A percentile compares a stretch with the other conserved stretches of the same genome.
Evolutionary conservation across 2,888 invertebrate species (phyloP).

Genomic region (Spisula solida): DNA sequence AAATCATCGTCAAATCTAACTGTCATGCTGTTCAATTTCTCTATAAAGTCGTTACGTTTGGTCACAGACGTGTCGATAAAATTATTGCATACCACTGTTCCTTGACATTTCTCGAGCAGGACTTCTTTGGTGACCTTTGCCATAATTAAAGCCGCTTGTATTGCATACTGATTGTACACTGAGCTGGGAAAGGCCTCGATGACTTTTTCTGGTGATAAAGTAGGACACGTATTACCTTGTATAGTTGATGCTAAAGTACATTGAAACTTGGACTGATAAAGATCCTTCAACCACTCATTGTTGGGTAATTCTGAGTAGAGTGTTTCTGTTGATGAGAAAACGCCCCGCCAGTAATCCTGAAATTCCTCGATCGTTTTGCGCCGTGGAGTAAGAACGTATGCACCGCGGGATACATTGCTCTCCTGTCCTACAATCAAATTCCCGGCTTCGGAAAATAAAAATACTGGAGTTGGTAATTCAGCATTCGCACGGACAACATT

Average conservation of each 20-base stretch:
- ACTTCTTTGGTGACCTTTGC: slow-evolving; percentile 46
- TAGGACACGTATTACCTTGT: slow-evolving; percentile 24
- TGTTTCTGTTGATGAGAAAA: neutral
- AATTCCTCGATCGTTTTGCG: slow-evolving; percentile 38
- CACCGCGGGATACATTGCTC: slow-evolving; percentile 58
- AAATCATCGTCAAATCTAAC: slow-evolving; percentile 59
- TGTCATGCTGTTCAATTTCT: slow-evolving; percentile 30
- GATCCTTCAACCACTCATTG: slow-evolving; percentile 42
- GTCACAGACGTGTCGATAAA: slow-evolving; percentile 24
- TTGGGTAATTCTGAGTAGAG: slow-evolving; percentile 22
- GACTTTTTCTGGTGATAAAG: slow-evolving; percentile 5
- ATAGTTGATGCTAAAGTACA: slow-evolving; percentile 37
- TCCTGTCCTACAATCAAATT: slow-evolving; percentile 38
- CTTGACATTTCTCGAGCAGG: slow-evolving; percentile 28
- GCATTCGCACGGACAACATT: slow-evolving; percentile 11
- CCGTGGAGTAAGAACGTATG: slow-evolving; percentile 63
- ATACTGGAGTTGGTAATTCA: slow-evolving; percentile 42
- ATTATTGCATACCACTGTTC: slow-evolving; percentile 35
- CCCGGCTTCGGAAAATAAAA: slow-evolving; percentile 63
- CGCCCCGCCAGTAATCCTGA: slow-evolving; percentile 33
- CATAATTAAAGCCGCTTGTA: slow-evolving; percentile 56
- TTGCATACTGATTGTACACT: slow-evolving; percentile 59
- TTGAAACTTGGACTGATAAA: slow-evolving; percentile 39
- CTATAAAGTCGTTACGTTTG: slow-evolving; percentile 46
- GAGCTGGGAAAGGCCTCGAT: slow-evolving; percentile 25